Conservation (phyloP, 1,140 invertebrate genomes). For the Helicoverpa armigera region DNA sequence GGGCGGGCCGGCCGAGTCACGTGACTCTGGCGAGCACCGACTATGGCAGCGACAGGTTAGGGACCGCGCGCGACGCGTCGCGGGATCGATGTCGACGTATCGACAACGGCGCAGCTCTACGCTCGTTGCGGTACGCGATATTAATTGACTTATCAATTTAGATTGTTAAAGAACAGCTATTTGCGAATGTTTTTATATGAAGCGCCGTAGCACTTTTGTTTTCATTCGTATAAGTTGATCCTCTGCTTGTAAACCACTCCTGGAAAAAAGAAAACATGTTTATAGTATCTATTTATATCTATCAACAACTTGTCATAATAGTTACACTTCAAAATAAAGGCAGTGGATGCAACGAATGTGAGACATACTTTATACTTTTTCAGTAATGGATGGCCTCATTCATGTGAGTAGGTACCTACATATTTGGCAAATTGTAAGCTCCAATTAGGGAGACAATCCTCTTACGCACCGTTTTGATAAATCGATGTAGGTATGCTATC, state of each 20-base stretch:
- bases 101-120: slow-evolving; percentile 71
- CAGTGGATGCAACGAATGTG: slow-evolving; percentile 44
- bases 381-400: neutral
- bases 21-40: slow-evolving; percentile 83
- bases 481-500: slow-evolving; percentile 56
- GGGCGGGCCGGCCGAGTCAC: slow-evolving; percentile 83
- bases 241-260: slow-evolving; percentile 76
- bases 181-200: slow-evolving; percentile 59
- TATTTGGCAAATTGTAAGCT: slow-evolving; percentile 22
- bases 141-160: slow-evolving; percentile 49
- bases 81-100: slow-evolving; percentile 64
- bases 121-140: slow-evolving; percentile 63
- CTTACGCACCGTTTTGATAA: slow-evolving; percentile 58
- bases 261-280: slow-evolving; percentile 71
- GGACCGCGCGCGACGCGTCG: slow-evolving; percentile 69
- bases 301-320: neutral
- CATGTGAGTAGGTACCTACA: neutral
- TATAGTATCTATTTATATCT: neutral
- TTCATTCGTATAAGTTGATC: slow-evolving; percentile 72
- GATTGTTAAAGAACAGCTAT: slow-evolving; percentile 56
- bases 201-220: slow-evolving; percentile 72
- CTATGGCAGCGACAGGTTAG: slow-evolving; percentile 73
- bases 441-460: slow-evolving; percentile 64
- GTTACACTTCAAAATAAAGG: slow-evolving; percentile 47
- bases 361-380: neutral